These are phyloP conservation scores for Salvelinus sp. DNA, from an alignment of 2,113 vertebrate species.

Conservation along the genomic window DNA sequence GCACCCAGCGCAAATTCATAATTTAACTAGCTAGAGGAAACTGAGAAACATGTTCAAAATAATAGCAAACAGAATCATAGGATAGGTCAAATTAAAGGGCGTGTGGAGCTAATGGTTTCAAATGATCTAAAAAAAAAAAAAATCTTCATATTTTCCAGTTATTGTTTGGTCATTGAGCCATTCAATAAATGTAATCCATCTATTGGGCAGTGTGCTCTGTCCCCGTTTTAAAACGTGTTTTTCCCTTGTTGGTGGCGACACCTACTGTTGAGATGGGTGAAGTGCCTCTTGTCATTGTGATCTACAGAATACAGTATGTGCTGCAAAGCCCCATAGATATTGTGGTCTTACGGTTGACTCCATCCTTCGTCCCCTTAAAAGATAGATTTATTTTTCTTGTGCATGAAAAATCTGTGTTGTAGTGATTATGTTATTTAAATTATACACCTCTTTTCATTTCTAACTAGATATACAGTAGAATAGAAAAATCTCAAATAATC, in stretches of 20 bases:
- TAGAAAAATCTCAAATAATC: background rate
- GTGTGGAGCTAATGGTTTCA: too few relatives aligned
- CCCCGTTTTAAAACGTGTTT: background rate
- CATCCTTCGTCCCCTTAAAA: background rate
- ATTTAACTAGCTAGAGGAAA: slow-evolving; percentile 1
- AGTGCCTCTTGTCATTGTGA: slow-evolving; percentile 25
- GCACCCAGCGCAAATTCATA: background rate
- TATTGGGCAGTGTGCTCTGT: background rate
- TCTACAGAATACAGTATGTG: background rate
- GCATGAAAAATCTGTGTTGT: background rate
- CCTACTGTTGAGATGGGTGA: slow-evolving; percentile 40
- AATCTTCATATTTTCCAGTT: too few relatives aligned
- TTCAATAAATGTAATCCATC: background rate
- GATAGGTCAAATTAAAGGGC: too few relatives aligned
- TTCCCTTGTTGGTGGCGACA: slow-evolving; percentile 45
- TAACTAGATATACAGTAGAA: too few relatives aligned
- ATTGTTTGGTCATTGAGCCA: background rate
- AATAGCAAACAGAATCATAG: too few relatives aligned
- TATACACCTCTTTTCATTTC: background rate
- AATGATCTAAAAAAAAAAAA: too few relatives aligned
- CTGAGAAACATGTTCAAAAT: background rate
- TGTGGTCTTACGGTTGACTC: background rate
- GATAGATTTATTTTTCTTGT: background rate
- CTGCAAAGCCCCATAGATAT: background rate
- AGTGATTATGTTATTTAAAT: background rate